These are phyloP conservation scores for Xiphias gladius DNA, from an alignment of 2,113 vertebrate genomes.

Conservation along the genomic window DNA sequence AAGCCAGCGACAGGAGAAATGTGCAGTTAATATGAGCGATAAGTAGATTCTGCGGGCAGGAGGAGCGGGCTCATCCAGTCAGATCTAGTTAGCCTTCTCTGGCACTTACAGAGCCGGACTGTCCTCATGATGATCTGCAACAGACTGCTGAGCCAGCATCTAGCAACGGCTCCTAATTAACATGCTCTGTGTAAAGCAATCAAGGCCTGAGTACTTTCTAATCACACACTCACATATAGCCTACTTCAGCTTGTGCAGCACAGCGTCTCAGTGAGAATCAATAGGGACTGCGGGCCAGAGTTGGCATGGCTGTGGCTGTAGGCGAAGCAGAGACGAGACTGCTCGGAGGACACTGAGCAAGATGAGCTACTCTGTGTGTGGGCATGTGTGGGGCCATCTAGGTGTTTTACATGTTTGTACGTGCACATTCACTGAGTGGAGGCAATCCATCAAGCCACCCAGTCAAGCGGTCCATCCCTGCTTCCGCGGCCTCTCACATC, in stretches of 20 bases:
- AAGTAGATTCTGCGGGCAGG: slow-evolving; percentile 68
- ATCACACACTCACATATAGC: slow-evolving; percentile 47
- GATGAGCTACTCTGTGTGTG: slow-evolving; percentile 36
- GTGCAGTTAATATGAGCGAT: slow-evolving; percentile 55
- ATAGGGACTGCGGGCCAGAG: slow-evolving; percentile 34
- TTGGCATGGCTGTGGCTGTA: slow-evolving; percentile 32
- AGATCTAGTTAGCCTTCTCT: slow-evolving; percentile 25
- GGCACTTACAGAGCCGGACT: slow-evolving; percentile 51
- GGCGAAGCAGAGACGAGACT: slow-evolving; percentile 40
- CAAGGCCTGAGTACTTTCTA: slow-evolving; percentile 42
- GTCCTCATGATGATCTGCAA: slow-evolving; percentile 31
- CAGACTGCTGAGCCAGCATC: slow-evolving; percentile 61
- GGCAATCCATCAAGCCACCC: slow-evolving; percentile 52
- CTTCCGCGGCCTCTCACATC: slow-evolving; percentile 32
- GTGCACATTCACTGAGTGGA: slow-evolving; percentile 17
- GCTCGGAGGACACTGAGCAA: slow-evolving; percentile 46
- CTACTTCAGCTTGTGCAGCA: slow-evolving; percentile 29
- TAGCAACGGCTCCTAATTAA: slow-evolving; percentile 61
- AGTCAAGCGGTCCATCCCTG: slow-evolving; percentile 29
- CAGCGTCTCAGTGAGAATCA: slow-evolving; percentile 29
- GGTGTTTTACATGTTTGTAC: slow-evolving; percentile 37
- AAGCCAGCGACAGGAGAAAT: slow-evolving; percentile 37
- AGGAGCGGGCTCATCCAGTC: slow-evolving; percentile 38
- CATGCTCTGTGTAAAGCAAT: slow-evolving; percentile 62
- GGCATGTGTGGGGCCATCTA: background rate